A percentile compares a stretch with the other conserved stretches of the same genome.
These are phyloP conservation scores for Allacma fusca DNA, from an alignment of 2,888 invertebrate species.

Conservation along the genomic window DNA sequence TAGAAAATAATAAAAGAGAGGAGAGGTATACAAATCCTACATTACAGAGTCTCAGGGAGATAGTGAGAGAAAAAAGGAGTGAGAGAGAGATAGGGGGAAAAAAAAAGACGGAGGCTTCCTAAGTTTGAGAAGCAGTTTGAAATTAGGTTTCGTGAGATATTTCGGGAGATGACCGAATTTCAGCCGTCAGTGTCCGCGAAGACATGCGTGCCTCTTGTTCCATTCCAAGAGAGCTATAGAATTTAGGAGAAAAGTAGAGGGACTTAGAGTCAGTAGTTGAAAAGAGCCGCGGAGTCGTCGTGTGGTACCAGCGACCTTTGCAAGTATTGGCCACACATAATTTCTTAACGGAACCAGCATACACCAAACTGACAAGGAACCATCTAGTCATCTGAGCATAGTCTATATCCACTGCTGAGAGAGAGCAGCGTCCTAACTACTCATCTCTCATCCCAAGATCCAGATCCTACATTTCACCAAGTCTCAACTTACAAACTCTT, in stretches of 20 bases:
- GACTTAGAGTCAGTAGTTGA: conserved; percentile 32
- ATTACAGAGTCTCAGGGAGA: background rate
- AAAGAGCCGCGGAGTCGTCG: conserved; percentile 29
- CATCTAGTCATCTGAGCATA: background rate
- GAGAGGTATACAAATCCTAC: background rate
- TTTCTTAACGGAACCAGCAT: conserved; percentile 7
- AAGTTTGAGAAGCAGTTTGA: conserved; percentile 33
- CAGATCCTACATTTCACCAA: conserved; percentile 13
- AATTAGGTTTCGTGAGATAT: conserved; percentile 46
- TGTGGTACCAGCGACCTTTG: conserved; percentile 18
- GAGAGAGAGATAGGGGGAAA: background rate
- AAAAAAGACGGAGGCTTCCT: background rate
- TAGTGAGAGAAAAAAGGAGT: conserved; percentile 17
- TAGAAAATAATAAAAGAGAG: conserved; percentile 10
- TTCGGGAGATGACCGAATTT: conserved; percentile 53
- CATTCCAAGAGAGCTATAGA: conserved; percentile 20
- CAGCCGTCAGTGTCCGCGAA: conserved; percentile 36
- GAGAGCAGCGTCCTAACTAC: conserved; percentile 12
- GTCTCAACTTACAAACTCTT: conserved; percentile 1
- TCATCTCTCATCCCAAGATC: conserved; percentile 28
- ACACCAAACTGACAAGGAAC: background rate
- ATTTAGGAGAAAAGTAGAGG: conserved; percentile 17
- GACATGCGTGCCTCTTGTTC: conserved; percentile 36
- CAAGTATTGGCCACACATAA: conserved; percentile 29
- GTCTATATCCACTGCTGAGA: background rate